Evolutionary conservation across 2,797 vertebrate genomes (phyloP).

Genomic region (Poeciliopsis paucimaculata): DNA sequence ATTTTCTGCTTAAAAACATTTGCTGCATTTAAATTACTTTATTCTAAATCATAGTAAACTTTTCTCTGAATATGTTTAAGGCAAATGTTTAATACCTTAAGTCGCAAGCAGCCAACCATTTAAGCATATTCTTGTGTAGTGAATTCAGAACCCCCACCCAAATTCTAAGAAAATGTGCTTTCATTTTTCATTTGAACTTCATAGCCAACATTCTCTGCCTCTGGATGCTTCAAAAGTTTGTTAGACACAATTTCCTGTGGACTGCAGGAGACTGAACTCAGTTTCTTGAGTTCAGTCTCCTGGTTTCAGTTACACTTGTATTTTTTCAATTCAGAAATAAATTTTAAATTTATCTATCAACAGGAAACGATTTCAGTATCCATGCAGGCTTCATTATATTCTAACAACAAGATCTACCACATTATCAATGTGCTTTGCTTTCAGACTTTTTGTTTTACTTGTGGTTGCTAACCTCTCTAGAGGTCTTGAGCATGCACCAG

Average conservation of each 20-base stretch:
- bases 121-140: background rate
- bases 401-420: background rate
- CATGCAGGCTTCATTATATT: background rate
- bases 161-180: background rate
- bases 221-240: background rate
- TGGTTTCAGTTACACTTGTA: background rate
- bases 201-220: background rate
- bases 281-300: background rate
- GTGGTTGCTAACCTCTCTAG: background rate
- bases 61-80: no score
- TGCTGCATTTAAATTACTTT: background rate
- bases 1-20: background rate
- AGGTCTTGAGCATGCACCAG: background rate
- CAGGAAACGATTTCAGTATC: background rate
- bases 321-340: background rate
- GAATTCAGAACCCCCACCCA: no score
- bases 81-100: background rate
- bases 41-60: background rate
- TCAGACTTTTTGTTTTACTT: background rate
- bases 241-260: background rate
- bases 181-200: background rate
- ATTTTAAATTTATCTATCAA: background rate
- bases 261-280: no score
- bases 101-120: background rate
- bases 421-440: background rate